phyloP scores from a whole-genome alignment of 2,797 vertebrate genomes.

The Chiroxiphia lanceolata region DNA sequence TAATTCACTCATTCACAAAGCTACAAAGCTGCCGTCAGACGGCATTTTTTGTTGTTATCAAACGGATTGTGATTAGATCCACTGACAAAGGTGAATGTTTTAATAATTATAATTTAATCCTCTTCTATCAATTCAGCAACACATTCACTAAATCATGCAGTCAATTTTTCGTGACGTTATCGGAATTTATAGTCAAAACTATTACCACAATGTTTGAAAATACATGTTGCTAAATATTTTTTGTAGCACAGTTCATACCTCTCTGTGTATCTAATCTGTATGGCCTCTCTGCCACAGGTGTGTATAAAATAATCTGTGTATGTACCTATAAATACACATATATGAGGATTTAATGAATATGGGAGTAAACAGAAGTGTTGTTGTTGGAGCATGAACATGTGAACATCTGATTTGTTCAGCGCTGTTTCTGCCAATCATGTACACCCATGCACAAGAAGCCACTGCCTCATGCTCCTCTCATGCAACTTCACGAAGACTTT shows the following conservation, averaged over 20 bases:
- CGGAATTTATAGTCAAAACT: background rate
- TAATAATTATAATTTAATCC: slow-evolving; percentile 33
- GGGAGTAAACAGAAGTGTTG: background rate
- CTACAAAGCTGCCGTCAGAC: background rate
- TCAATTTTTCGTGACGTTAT: background rate
- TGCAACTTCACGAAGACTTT: background rate
- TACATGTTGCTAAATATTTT: background rate
- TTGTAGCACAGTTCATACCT: background rate
- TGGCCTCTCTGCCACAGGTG: background rate
- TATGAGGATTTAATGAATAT: background rate
- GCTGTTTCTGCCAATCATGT: background rate
- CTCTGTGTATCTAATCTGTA: background rate
- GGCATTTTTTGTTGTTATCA: background rate
- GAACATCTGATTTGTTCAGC: background rate
- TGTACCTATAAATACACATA: background rate
- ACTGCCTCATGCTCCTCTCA: background rate
- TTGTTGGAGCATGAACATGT: background rate
- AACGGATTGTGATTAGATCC: slow-evolving; percentile 3
- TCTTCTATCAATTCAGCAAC: background rate
- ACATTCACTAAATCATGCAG: background rate
- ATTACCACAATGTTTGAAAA: background rate
- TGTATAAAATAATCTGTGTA: background rate
- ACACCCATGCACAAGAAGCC: background rate
- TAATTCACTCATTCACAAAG: slow-evolving; percentile 49
- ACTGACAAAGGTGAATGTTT: slow-evolving; percentile 20